These are phyloP conservation scores for Euura lappo DNA, from an alignment of 1,140 invertebrate genomes.

Conservation along the genomic window DNA sequence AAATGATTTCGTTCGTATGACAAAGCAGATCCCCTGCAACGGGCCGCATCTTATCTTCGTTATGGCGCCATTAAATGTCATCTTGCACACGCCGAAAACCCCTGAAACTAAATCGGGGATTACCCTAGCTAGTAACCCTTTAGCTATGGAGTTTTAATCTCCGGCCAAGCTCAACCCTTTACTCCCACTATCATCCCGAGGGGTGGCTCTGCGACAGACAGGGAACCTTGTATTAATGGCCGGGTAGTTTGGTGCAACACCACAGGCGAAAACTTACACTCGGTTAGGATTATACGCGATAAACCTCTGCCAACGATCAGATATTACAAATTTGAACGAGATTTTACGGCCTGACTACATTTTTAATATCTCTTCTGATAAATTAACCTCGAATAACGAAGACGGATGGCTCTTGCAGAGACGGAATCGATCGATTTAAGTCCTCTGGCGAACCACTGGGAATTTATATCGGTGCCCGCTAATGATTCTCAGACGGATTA, in stretches of 20 bases:
- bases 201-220: conserved; percentile 30
- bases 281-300: background rate
- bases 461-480: background rate
- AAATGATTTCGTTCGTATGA: conserved; percentile 40
- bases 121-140: conserved; percentile 26
- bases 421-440: too few species aligned
- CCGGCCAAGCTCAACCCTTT: conserved; percentile 24
- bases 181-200: conserved; percentile 33
- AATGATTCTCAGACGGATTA: background rate
- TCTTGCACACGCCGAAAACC: conserved; percentile 17
- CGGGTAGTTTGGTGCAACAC: conserved; percentile 19
- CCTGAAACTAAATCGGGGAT: background rate
- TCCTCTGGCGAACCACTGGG: too few species aligned
- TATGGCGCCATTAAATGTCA: conserved; percentile 35
- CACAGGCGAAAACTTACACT: background rate
- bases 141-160: conserved; percentile 36
- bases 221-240: conserved; percentile 40
- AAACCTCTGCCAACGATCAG: background rate
- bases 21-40: background rate
- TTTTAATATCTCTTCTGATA: background rate
- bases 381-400: background rate
- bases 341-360: background rate
- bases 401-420: background rate
- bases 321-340: conserved; percentile 6
- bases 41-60: conserved; percentile 30